Percentiles rank a stretch among this genome's conserved stretches.
Evolutionary conservation across 2,888 invertebrate species (phyloP).

Genomic region (Caenorhabditis sp.): DNA sequence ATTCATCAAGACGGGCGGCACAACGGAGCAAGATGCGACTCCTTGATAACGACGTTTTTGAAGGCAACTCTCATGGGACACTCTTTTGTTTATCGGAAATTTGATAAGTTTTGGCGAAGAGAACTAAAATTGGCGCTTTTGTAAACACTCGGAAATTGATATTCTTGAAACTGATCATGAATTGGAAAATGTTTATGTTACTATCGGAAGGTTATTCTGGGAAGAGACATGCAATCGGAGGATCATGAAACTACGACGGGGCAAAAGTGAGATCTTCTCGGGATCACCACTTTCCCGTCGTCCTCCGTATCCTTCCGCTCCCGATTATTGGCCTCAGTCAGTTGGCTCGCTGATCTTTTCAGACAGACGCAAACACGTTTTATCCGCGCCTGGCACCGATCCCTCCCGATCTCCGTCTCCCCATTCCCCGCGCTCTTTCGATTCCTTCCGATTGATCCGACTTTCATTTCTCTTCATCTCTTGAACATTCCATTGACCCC

Average conservation of each 20-base stretch:
- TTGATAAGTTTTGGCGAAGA: too few relatives aligned
- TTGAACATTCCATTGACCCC: not conserved
- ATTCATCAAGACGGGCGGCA: conserved; percentile 10
- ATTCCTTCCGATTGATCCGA: not conserved
- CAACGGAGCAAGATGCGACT: conserved; percentile 4
- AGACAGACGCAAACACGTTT: conserved; percentile 9
- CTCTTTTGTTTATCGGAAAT: conserved; percentile 2
- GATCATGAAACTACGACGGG: too few relatives aligned
- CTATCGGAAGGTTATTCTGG: too few relatives aligned
- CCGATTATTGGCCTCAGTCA: not conserved
- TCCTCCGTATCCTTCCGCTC: too few relatives aligned
- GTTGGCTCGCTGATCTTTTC: conserved; percentile 5
- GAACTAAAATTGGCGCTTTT: too few relatives aligned
- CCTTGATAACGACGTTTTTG: conserved; percentile 19
- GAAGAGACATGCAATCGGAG: too few relatives aligned
- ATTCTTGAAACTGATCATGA: too few relatives aligned
- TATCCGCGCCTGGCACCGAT: conserved; percentile 10
- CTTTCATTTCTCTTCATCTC: not conserved
- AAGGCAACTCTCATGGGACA: not conserved
- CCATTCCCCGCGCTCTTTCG: not conserved
- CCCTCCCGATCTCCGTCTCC: not conserved
- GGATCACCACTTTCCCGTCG: too few relatives aligned
- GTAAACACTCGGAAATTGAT: too few relatives aligned
- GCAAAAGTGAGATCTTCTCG: too few relatives aligned
- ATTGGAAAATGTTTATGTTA: too few relatives aligned